Percentiles rank a stretch among this genome's conserved stretches.
These are phyloP conservation scores for Orthonychiurus folsomi DNA, from an alignment of 2,888 invertebrate species.

Conservation along the genomic window DNA sequence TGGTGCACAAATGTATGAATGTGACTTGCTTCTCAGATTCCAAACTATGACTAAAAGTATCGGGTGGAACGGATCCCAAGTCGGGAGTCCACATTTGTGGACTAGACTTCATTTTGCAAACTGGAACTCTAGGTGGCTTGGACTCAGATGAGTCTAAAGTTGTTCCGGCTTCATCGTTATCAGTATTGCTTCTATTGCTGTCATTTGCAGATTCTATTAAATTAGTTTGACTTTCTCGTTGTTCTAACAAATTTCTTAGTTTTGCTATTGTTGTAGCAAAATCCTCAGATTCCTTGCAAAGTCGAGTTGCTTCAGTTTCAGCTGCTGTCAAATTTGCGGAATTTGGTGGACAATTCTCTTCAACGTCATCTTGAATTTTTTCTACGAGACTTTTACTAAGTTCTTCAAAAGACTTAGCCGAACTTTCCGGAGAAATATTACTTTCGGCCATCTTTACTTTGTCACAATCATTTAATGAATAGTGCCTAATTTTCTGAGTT, in stretches of 20 bases:
- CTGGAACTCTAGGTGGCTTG: background rate
- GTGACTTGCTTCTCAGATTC: conserved; percentile 24
- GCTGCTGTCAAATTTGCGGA: too few relatives aligned
- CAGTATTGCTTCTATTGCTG: conserved; percentile 11
- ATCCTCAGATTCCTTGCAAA: conserved; percentile 64
- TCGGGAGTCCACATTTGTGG: background rate
- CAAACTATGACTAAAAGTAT: conserved; percentile 9
- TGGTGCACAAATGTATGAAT: too few relatives aligned
- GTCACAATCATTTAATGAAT: conserved; percentile 31
- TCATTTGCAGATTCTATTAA: conserved; percentile 18
- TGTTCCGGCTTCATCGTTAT: conserved; percentile 3
- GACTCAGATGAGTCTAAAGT: background rate
- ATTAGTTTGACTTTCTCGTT: conserved; percentile 43
- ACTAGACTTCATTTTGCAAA: background rate
- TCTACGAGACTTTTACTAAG: conserved; percentile 10
- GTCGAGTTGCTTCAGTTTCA: conserved; percentile 47
- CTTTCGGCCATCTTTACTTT: conserved; percentile 22
- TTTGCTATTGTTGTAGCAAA: conserved; percentile 64
- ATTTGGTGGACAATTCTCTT: background rate
- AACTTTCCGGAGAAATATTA: conserved; percentile 8
- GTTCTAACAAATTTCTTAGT: conserved; percentile 56
- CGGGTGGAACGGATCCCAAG: background rate
- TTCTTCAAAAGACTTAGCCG: conserved; percentile 26
- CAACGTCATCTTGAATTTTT: conserved; percentile 21
- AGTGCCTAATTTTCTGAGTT: conserved; percentile 20